Evolutionary conservation across 2,113 vertebrate genomes (phyloP).

Genomic region (Centropus unirufus): DNA sequence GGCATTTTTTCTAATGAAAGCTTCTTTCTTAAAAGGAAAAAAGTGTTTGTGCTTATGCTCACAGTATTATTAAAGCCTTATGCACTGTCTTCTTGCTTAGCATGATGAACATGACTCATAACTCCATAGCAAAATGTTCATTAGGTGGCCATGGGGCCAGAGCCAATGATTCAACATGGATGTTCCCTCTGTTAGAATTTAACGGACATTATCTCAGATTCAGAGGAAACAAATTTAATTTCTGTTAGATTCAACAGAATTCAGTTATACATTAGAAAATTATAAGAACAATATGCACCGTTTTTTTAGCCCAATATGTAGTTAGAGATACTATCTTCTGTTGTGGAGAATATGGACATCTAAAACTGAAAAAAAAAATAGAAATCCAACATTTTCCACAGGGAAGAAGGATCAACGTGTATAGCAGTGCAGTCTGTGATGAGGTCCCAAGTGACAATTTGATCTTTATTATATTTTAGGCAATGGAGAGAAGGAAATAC

Average conservation of each 20-base stretch:
- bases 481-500: neutral
- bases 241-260: neutral
- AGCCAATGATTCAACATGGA: neutral
- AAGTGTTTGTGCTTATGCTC: neutral
- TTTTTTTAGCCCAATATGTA: neutral
- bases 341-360: neutral
- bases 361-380: neutral
- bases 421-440: neutral
- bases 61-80: slow-evolving; percentile 53
- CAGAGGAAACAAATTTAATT: neutral
- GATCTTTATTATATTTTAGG: neutral
- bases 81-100: slow-evolving; percentile 18
- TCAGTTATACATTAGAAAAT: neutral
- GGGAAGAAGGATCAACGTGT: neutral
- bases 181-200: slow-evolving; percentile 16
- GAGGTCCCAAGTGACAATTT: neutral
- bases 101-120: slow-evolving; percentile 49
- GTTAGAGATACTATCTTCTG: neutral
- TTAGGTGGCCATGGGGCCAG: neutral
- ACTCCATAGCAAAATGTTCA: slow-evolving; percentile 22
- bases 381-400: neutral
- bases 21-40: neutral
- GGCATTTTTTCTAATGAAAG: slow-evolving; percentile 9
- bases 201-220: neutral
- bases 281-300: neutral